phyloP scores from a whole-genome alignment of 2,888 invertebrate genomes.

The Cepaea hortensis region DNA sequence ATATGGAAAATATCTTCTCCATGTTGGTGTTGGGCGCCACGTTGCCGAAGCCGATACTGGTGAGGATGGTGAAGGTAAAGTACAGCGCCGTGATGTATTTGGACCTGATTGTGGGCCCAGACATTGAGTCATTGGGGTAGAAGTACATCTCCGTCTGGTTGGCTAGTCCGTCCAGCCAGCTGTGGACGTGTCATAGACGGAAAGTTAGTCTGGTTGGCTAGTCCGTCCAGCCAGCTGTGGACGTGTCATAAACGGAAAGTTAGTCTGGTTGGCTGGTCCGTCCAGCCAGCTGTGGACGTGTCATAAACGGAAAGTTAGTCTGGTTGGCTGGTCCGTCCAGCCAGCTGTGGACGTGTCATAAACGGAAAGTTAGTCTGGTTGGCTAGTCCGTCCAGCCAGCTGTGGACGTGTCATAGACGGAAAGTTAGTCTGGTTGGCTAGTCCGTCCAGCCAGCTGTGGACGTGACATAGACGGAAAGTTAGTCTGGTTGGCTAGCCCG shows the following conservation, averaged over 20 bases:
- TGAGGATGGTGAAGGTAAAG: conserved; percentile 76
- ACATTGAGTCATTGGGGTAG: conserved; percentile 71
- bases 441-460: too few relatives aligned
- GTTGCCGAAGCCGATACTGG: conserved; percentile 77
- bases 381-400: conserved; percentile 74
- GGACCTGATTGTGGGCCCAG: conserved; percentile 74
- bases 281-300: conserved; percentile 69
- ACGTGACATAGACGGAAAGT: conserved; percentile 36
- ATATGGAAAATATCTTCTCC: conserved; percentile 76
- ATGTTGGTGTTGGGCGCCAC: conserved; percentile 76
- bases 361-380: conserved; percentile 57
- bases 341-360: too few relatives aligned
- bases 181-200: not conserved
- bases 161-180: conserved; percentile 74
- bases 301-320: not conserved
- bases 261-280: conserved; percentile 68
- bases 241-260: conserved; percentile 21
- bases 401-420: not conserved
- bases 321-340: too few relatives aligned
- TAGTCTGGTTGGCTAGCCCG: conserved; percentile 68
- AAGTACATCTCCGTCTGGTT: conserved; percentile 69
- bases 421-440: not conserved
- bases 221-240: too few relatives aligned
- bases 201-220: not conserved
- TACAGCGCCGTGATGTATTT: conserved; percentile 76